phyloP scores from a whole-genome alignment of 2,888 invertebrate species.

The Oxyscelio sp. region DNA sequence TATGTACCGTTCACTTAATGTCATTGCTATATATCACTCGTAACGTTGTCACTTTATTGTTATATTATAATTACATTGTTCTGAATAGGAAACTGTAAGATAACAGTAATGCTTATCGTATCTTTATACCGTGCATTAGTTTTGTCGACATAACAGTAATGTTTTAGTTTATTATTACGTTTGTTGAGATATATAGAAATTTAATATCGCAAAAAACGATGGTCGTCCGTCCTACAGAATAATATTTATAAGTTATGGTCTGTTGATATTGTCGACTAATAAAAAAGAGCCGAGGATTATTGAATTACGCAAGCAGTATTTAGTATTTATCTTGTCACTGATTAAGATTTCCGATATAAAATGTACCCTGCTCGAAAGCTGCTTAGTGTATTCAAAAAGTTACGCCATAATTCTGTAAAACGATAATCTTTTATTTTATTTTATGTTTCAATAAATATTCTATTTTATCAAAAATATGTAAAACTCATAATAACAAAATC shows the following conservation, averaged over 20 bases:
- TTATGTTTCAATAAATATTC: no score
- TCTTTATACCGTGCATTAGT: slow-evolving; percentile 47
- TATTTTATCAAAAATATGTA: no score
- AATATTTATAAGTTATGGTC: slow-evolving; percentile 1
- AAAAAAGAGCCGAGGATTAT: background rate
- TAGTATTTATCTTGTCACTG: slow-evolving; percentile 9
- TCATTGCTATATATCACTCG: slow-evolving; percentile 53
- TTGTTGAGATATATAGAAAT: slow-evolving; percentile 33
- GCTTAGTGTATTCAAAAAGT: background rate
- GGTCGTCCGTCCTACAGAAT: background rate
- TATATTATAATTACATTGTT: slow-evolving; percentile 62
- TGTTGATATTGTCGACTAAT: background rate
- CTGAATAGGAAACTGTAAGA: slow-evolving; percentile 49
- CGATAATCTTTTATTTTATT: no score
- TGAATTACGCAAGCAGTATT: slow-evolving; percentile 1
- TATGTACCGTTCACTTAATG: slow-evolving; percentile 26
- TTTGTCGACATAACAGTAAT: slow-evolving; percentile 29
- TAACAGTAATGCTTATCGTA: slow-evolving; percentile 21
- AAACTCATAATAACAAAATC: no score
- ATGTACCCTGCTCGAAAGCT: background rate
- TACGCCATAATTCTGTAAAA: background rate
- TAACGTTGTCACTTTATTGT: slow-evolving; percentile 64
- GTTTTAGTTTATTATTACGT: slow-evolving; percentile 41
- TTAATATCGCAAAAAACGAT: slow-evolving; percentile 34
- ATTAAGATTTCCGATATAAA: slow-evolving; percentile 25